Evolutionary conservation across 2,888 invertebrate species (phyloP).

Genomic region (Dryocosmus kuriphilus): DNA sequence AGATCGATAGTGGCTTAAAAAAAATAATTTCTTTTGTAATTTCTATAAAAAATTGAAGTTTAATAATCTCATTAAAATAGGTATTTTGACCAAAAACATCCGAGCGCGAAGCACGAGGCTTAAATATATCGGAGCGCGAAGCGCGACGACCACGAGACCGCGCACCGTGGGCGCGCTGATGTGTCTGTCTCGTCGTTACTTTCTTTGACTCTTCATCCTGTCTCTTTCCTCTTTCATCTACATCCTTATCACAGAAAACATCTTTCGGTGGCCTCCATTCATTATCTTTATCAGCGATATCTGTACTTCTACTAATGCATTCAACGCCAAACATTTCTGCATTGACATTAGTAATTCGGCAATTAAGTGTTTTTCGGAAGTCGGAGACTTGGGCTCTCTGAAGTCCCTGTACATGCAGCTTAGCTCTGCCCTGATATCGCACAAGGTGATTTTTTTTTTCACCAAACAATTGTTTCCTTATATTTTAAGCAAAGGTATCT

Average conservation of each 20-base stretch:
- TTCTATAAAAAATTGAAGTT: too few relatives aligned
- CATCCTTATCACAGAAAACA: background rate
- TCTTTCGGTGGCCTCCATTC: conserved; percentile 76
- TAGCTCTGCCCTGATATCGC: conserved; percentile 96
- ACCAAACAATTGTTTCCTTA: conserved; percentile 91
- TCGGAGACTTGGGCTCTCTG: conserved; percentile 85
- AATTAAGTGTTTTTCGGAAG: conserved; percentile 88
- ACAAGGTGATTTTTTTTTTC: conserved; percentile 94
- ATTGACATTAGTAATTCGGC: conserved; percentile 10
- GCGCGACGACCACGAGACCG: too few relatives aligned
- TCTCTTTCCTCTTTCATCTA: background rate
- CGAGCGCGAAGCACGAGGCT: too few relatives aligned
- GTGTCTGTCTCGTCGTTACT: conserved; percentile 88
- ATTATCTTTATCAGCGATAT: conserved; percentile 8
- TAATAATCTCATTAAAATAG: too few relatives aligned
- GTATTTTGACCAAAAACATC: too few relatives aligned
- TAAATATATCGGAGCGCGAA: too few relatives aligned
- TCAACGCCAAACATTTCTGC: conserved; percentile 1
- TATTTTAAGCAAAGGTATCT: conserved; percentile 97
- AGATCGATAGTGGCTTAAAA: too few relatives aligned
- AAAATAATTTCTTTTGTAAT: too few relatives aligned
- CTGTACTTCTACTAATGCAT: conserved; percentile 22
- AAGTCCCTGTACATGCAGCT: conserved; percentile 94
- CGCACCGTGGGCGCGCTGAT: too few relatives aligned
- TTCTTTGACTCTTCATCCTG: conserved; percentile 88